phyloP scores from a whole-genome alignment of 2,797 vertebrate species.

The Bradypus variegatus region DNA sequence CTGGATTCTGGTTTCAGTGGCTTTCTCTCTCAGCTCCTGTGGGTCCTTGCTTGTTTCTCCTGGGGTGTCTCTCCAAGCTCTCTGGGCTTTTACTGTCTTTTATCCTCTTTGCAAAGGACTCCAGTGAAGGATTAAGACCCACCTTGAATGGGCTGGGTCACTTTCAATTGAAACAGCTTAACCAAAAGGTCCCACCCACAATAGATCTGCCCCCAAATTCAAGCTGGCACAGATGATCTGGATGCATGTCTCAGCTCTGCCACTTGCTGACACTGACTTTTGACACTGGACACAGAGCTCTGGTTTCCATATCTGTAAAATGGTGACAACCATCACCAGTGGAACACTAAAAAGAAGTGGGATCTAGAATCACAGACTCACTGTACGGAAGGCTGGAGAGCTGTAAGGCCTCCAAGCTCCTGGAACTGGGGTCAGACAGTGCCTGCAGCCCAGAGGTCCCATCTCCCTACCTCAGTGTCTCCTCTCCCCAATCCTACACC shows the following conservation, averaged over 20 bases:
- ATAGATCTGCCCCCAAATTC: no score
- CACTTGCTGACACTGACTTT: neutral
- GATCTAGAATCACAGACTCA: neutral
- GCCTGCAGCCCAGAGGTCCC: rapidly evolving
- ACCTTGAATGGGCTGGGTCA: no score
- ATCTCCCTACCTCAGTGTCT: rapidly evolving
- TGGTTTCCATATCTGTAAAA: neutral
- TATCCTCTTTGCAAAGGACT: no score
- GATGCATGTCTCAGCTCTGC: neutral
- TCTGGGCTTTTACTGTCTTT: no score
- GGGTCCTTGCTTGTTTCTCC: no score
- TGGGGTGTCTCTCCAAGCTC: no score
- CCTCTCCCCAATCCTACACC: neutral
- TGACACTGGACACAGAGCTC: neutral
- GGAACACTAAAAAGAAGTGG: neutral
- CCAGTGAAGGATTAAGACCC: no score
- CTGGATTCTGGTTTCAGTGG: no score
- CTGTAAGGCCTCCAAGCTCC: rapidly evolving
- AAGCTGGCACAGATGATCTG: neutral
- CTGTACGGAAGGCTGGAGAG: neutral
- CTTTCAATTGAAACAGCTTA: no score
- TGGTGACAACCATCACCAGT: rapidly evolving
- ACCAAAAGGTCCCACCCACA: no score
- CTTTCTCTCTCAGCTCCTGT: no score
- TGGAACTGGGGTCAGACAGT: no score